Evolutionary conservation across 2,888 invertebrate genomes (phyloP), one percentile per base, ranked within the genome.

Genomic region (Drosophila anceps): DNA sequence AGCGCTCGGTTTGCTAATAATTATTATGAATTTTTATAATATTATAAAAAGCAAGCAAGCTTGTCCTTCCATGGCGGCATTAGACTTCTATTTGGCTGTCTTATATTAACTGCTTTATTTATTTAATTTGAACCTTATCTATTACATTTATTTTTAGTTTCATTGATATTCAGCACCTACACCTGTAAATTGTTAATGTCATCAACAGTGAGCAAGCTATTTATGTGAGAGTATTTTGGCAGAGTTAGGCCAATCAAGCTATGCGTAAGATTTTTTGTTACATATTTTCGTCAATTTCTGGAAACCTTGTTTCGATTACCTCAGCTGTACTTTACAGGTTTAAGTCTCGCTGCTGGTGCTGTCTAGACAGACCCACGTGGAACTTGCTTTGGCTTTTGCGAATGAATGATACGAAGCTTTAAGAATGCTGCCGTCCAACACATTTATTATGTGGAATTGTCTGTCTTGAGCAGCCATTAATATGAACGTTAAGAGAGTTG

Each of bases 301-400:
- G 58, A 35, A 35, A 29, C 18, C 4, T 43, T 51, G 43, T 18
- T 65, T 62, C 61, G 73, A 65, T 77, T 65, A 62, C 62, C 46
- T 31, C 24, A 55, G 41, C 58, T 50, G 54, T 31, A 44, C 8
- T 50, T 65, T 53, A 59, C 31, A 41, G 24, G 50, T 60, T 68
- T 51, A 66, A 64, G 68, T 64, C 65, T 54, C 20, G 43, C 48
- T 43, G 44, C 41, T 51, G 44, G 9, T 27, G 43, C 50, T 59
- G 82, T 82, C 82, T 82, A 80, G 82, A 84, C 82, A 57, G 29
- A 63, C 31, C 48, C 44, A 66, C 35, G 50, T 51, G 12, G 18
- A 0, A 24, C 15, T 20, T 24, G 41, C 0, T 1, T 59, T 39
- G 62, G 27, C 44, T 53, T 24, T 27, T 9, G 20, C 29, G 9